Conservation (phyloP, 2,113 vertebrate species). For the Charadrius vociferus region DNA sequence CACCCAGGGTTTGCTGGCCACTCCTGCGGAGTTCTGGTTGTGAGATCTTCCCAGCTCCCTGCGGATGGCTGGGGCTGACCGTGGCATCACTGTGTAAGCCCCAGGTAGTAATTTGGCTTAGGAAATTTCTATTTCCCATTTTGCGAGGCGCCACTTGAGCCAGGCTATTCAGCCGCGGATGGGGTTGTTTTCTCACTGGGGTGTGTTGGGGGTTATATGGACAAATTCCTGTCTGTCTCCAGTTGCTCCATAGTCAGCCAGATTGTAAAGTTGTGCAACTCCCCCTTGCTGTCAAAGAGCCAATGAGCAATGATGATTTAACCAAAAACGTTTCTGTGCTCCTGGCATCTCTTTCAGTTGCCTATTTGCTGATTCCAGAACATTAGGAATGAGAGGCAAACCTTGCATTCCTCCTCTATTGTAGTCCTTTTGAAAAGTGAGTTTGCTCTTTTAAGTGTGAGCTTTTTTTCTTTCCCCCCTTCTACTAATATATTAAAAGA, state of each 20-base stretch:
- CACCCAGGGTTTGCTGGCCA: background rate
- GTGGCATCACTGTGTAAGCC: background rate
- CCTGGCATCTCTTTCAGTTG: background rate
- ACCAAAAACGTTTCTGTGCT: background rate
- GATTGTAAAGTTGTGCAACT: background rate
- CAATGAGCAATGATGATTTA: background rate
- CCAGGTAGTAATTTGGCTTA: background rate
- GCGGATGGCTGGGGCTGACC: background rate
- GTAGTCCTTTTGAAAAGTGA: background rate
- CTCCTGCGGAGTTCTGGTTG: background rate
- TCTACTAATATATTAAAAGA: background rate
- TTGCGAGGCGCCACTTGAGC: background rate
- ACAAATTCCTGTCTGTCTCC: background rate
- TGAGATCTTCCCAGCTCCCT: background rate
- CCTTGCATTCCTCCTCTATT: conserved; percentile 5
- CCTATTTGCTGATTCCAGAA: background rate
- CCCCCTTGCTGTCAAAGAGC: background rate
- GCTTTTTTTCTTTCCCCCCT: accelerated
- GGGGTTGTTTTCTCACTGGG: background rate
- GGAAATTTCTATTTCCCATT: background rate
- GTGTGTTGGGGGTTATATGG: background rate
- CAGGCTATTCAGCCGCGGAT: accelerated
- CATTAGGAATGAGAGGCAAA: background rate
- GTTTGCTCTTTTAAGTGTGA: background rate
- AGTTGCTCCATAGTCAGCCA: background rate